These are phyloP conservation scores for Macrobrachium rosenbergii DNA, from an alignment of 1,140 invertebrate genomes.

Conservation along the genomic window DNA sequence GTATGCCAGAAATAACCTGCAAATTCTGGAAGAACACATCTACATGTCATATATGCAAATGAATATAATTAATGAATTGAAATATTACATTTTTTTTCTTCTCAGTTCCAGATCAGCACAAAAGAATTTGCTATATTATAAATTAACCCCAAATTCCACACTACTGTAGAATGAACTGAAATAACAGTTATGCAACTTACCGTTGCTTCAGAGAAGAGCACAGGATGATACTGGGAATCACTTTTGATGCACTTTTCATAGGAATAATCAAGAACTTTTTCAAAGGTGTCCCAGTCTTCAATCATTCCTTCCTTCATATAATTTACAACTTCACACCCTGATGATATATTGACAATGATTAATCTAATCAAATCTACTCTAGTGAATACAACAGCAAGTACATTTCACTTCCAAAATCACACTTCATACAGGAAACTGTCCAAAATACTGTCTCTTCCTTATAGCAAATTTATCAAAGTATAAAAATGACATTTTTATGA, in stretches of 20 bases:
- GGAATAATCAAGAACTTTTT: constrained; percentile 90
- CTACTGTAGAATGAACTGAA: neutral
- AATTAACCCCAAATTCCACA: neutral
- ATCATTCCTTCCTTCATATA: constrained; percentile 96
- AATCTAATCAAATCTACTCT: neutral
- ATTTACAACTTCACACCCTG: constrained; percentile 79
- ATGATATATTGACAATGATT: neutral
- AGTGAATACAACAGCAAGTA: neutral
- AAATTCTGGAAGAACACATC: no score
- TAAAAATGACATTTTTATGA: no score
- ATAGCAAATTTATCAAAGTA: no score
- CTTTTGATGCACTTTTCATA: constrained; percentile 87
- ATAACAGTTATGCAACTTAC: constrained; percentile 69
- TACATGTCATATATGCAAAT: no score
- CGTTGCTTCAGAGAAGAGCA: constrained; percentile 93
- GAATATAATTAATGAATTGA: no score
- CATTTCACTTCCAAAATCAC: no score
- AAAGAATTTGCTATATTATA: no score
- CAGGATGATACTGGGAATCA: constrained; percentile 88
- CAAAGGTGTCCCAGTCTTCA: constrained; percentile 97
- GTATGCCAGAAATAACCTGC: no score
- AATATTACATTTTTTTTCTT: no score
- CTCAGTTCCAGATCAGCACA: no score
- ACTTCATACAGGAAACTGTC: no score
- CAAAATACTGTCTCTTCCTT: no score